Base-by-base conservation (phyloP, 2,797 vertebrate species). In the Anguilla megastoma region DNA sequence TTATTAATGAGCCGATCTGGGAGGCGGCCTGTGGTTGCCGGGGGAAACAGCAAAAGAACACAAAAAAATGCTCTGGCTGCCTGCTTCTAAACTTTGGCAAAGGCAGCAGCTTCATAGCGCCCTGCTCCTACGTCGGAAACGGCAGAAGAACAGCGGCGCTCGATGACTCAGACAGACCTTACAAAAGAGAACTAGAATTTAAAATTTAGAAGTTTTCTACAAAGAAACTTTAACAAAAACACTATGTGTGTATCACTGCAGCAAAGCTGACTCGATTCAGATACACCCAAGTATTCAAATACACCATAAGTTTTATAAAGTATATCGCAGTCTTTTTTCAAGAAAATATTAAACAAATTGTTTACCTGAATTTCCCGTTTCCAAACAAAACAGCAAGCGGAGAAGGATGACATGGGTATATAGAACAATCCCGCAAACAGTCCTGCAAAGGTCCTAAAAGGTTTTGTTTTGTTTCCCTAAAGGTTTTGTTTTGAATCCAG, bases 1-100 rank as follows among this genome's bases (percentile, higher is more conserved):
- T 93, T 93, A 94, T 95, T 95, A 91, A 95, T 95, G 94, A 93
- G 89, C 84, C 89, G 91, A 89, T 92, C 82, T 88, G 86, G 84
- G 88, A 87, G 66, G 87, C 88, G 80, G 89, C 30, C 58, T 88
- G 80, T 36, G 48, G 87, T 90, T 86, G 41, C 89, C 45, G 87
- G 85, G 91, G 87, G 91, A 91, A 0, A 30, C 87, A 85, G 88
- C 88, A 92, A 14, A 24, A 88, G 89, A 88, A 82, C 90, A 27
- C 63, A 69, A 10, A 90, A 86, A 54, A 66, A 16, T 89, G 76
- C 48, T 85, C 85, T 90, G 66, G 66, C 36, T 33, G 52, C 41
- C n/a, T 18, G 83, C 83, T 30, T 56, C 50, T 27, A 9, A 82
- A 36, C 50, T 85, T 85, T 69, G 80, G 82, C 88, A 89, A 92